A percentile compares a stretch with the other conserved stretches of the same genome.
Conservation (phyloP, 2,797 vertebrate species). For the Agapornis canus region DNA sequence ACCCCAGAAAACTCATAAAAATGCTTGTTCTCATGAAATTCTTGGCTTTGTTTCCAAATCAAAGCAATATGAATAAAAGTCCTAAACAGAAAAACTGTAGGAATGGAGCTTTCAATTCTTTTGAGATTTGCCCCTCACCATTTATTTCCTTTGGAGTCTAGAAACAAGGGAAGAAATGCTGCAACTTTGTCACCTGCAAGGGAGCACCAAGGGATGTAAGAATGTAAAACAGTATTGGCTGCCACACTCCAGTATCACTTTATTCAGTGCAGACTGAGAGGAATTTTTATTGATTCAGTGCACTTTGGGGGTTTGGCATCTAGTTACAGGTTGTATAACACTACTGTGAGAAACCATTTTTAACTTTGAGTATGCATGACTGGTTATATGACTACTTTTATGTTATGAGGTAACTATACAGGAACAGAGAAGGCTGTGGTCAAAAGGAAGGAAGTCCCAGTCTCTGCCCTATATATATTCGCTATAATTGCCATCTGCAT, state of each 20-base stretch:
- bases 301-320: conserved; percentile 31
- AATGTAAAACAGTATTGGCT: background rate
- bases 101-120: background rate
- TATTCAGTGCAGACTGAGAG: background rate
- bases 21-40: background rate
- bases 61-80: conserved; percentile 5
- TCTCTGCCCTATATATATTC: conserved; percentile 13
- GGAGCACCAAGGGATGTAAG: background rate
- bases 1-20: conserved; percentile 13
- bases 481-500: background rate
- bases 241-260: background rate
- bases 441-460: conserved; percentile 6
- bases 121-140: background rate
- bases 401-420: conserved; percentile 16
- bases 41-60: background rate
- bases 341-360: conserved; percentile 12
- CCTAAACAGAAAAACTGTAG: background rate
- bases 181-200: background rate
- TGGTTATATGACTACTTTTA: conserved; percentile 10
- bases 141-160: conserved; percentile 11
- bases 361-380: background rate
- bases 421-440: conserved; percentile 19
- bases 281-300: conserved; percentile 51
- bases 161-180: background rate
- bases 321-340: conserved; percentile 35